A percentile compares a stretch with the other conserved stretches of the same genome.
Evolutionary conservation across 2,797 vertebrate species (phyloP).

Genomic region (Smutsia temminckii): DNA sequence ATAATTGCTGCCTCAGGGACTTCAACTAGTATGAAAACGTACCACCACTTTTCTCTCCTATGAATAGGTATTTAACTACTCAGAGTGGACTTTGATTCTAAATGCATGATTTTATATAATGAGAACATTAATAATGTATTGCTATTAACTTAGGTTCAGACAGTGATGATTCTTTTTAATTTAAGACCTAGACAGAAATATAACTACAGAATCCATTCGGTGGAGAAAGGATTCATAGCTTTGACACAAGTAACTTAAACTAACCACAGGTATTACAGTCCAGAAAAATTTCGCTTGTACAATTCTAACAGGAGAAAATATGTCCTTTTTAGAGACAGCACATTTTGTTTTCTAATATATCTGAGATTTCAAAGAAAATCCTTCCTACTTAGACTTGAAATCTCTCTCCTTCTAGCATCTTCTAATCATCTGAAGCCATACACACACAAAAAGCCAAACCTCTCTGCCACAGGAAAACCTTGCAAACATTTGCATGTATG

Average conservation of each 20-base stretch:
- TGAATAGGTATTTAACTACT: background rate
- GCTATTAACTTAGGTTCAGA: background rate
- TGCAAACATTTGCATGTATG: background rate
- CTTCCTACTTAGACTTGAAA: background rate
- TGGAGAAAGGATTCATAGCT: background rate
- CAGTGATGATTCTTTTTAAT: background rate
- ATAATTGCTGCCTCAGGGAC: background rate
- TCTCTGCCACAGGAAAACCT: background rate
- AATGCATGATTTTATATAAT: background rate
- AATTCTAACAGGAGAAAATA: background rate
- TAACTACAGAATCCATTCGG: background rate
- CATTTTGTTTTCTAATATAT: background rate
- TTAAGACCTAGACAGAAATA: background rate
- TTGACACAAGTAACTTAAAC: background rate
- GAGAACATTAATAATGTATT: background rate
- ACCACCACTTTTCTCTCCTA: slow-evolving; percentile 1
- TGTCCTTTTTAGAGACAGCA: background rate
- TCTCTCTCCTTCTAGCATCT: too few species aligned
- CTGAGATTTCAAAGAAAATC: background rate
- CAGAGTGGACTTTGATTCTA: background rate
- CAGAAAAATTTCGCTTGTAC: background rate
- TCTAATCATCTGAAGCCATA: background rate
- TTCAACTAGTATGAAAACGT: background rate
- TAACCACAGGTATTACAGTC: background rate
- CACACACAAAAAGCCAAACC: background rate